Conservation (phyloP, 2,113 vertebrate genomes). For the Gnathonemus echidnorhynchus region DNA sequence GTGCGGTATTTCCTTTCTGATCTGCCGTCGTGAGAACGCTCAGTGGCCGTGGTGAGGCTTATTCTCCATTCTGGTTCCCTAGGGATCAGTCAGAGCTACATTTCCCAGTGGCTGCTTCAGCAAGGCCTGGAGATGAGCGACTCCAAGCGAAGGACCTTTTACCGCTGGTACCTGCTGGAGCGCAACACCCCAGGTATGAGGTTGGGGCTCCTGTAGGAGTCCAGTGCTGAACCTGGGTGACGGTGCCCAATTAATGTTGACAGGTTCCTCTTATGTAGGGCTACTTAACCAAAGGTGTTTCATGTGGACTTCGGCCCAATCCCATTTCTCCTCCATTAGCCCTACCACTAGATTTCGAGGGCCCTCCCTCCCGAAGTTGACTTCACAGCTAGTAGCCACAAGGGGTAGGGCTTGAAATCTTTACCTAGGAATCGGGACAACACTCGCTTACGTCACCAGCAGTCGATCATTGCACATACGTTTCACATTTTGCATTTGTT, state of each 20-base stretch:
- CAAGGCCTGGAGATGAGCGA: conserved; percentile 75
- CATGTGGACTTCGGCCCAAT: neutral
- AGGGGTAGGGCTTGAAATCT: no score
- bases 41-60: neutral
- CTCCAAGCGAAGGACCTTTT: conserved; percentile 69
- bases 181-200: conserved; percentile 69
- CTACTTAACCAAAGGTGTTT: neutral
- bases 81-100: conserved; percentile 77
- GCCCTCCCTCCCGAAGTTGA: no score
- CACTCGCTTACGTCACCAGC: no score
- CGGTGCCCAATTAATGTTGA: neutral
- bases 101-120: conserved; percentile 74
- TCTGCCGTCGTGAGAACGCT: neutral
- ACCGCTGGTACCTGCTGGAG: conserved; percentile 75
- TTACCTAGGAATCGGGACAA: no score
- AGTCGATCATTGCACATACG: no score
- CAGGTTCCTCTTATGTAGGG: neutral
- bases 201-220: neutral
- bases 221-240: neutral
- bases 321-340: no score
- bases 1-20: neutral
- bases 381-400: no score
- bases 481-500: no score
- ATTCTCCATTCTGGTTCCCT: neutral
- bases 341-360: no score